phyloP scores from a whole-genome alignment of 2,888 invertebrate species.

The Drosophila setosimentum region DNA sequence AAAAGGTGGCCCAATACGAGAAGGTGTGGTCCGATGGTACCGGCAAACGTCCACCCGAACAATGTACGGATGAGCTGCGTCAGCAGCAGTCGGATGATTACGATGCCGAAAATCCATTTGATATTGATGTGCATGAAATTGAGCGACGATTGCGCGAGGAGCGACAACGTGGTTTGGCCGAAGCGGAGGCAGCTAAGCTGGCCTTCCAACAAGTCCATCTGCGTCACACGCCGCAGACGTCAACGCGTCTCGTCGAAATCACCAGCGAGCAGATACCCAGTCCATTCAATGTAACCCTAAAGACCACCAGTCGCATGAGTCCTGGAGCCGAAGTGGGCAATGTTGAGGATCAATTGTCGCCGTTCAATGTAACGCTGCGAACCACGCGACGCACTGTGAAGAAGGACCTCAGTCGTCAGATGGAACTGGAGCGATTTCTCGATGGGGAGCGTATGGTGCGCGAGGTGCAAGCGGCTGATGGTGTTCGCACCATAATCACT shows the following conservation, averaged over 20 bases:
- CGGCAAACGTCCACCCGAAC: conserved; percentile 77
- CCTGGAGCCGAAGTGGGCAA: conserved; percentile 69
- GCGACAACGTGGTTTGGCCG: conserved; percentile 85
- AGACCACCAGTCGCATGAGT: conserved; percentile 84
- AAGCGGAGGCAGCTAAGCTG: conserved; percentile 85
- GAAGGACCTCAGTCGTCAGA: conserved; percentile 61
- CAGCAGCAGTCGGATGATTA: conserved; percentile 64
- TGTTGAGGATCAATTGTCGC: conserved; percentile 72
- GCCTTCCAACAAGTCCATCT: conserved; percentile 87
- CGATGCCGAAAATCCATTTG: conserved; percentile 79
- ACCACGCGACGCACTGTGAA: conserved; percentile 65
- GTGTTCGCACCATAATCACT: conserved; percentile 84
- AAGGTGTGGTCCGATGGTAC: conserved; percentile 89
- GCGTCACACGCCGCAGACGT: conserved; percentile 87
- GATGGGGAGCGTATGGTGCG: conserved; percentile 90
- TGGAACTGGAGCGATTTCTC: conserved; percentile 86
- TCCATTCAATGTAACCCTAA: conserved; percentile 85
- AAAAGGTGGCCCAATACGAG: conserved; percentile 92
- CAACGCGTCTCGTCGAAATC: conserved; percentile 85
- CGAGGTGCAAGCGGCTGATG: conserved; percentile 86
- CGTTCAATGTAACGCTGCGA: conserved; percentile 81
- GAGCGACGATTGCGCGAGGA: conserved; percentile 87
- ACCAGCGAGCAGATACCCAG: conserved; percentile 68
- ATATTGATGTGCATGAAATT: conserved; percentile 87
- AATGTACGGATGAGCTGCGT: conserved; percentile 75